phyloP scores from a whole-genome alignment of 53 echinoderm and acorn worm species.

The Luidia sarsii region DNA sequence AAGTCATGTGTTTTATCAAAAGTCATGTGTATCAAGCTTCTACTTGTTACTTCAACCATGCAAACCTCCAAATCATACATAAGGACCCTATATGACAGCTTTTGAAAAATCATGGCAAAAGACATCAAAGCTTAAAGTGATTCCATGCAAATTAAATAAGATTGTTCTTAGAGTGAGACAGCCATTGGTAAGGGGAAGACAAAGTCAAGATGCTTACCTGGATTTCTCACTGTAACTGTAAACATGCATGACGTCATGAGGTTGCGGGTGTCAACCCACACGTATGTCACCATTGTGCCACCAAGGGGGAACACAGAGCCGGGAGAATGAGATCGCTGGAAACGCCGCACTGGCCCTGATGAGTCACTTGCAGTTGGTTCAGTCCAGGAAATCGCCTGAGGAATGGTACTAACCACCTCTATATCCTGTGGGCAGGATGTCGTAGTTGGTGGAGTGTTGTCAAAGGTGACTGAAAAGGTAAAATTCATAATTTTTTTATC shows the following conservation, averaged over 20 bases:
- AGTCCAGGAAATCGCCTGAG: constrained; percentile 35
- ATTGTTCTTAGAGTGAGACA: too few species aligned
- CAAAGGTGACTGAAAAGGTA: not conserved
- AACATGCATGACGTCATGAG: not conserved
- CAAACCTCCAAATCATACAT: too few species aligned
- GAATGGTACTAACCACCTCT: not conserved
- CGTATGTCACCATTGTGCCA: constrained; percentile 46
- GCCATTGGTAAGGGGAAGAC: too few species aligned
- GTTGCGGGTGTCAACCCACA: constrained; percentile 2
- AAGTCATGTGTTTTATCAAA: too few species aligned
- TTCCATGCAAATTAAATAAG: too few species aligned
- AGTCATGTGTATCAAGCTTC: too few species aligned
- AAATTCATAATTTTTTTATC: too few species aligned
- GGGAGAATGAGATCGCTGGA: constrained; percentile 34
- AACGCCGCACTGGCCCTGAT: constrained; percentile 24
- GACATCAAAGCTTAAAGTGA: too few species aligned
- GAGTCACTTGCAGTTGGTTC: constrained; percentile 76
- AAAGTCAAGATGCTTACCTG: constrained; percentile 25
- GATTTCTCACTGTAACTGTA: not conserved
- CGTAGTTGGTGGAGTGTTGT: constrained; percentile 47
- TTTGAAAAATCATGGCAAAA: too few species aligned
- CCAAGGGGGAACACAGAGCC: constrained; percentile 36
- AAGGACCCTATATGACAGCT: too few species aligned
- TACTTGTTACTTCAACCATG: too few species aligned
- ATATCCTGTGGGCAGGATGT: constrained; percentile 19